Percentiles rank a stretch among this genome's conserved stretches.
Evolutionary conservation across 2,888 invertebrate species (phyloP).

Genomic region (Drosophila lutescens): DNA sequence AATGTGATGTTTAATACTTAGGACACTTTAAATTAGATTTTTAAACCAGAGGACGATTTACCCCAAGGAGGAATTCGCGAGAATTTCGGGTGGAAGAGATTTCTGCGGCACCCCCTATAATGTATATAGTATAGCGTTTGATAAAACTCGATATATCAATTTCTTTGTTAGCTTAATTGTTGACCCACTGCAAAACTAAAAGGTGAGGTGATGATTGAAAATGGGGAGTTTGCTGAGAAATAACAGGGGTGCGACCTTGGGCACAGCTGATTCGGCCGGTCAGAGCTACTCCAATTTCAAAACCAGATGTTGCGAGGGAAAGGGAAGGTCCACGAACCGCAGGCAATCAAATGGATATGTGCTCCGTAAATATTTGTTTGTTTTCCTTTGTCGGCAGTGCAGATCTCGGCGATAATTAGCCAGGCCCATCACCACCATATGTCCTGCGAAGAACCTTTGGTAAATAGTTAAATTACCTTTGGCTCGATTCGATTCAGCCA

Average conservation of each 20-base stretch:
- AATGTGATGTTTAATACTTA: no score
- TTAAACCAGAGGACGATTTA: no score
- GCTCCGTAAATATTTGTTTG: slow-evolving; percentile 65
- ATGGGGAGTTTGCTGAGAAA: background rate
- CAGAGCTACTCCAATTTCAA: slow-evolving; percentile 39
- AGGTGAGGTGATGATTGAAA: background rate
- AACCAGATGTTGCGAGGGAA: slow-evolving; percentile 53
- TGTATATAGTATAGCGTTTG: no score
- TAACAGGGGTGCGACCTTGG: slow-evolving; percentile 12
- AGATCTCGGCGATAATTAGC: slow-evolving; percentile 24
- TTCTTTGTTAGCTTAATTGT: background rate
- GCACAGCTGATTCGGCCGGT: slow-evolving; percentile 20
- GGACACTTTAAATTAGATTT: no score
- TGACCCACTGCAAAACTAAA: background rate
- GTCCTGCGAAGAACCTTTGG: background rate
- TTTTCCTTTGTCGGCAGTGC: slow-evolving; percentile 59
- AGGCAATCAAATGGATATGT: slow-evolving; percentile 60
- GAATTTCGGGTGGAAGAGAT: no score
- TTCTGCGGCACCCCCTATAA: no score
- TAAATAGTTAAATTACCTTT: slow-evolving; percentile 1
- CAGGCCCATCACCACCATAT: slow-evolving; percentile 31
- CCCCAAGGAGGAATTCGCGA: no score
- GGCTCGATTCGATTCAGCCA: slow-evolving; percentile 4
- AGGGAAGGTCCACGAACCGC: slow-evolving; percentile 31
- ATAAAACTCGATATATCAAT: background rate